These are phyloP conservation scores for Menura novaehollandiae DNA, from an alignment of 2,113 vertebrate species.

Conservation along the genomic window DNA sequence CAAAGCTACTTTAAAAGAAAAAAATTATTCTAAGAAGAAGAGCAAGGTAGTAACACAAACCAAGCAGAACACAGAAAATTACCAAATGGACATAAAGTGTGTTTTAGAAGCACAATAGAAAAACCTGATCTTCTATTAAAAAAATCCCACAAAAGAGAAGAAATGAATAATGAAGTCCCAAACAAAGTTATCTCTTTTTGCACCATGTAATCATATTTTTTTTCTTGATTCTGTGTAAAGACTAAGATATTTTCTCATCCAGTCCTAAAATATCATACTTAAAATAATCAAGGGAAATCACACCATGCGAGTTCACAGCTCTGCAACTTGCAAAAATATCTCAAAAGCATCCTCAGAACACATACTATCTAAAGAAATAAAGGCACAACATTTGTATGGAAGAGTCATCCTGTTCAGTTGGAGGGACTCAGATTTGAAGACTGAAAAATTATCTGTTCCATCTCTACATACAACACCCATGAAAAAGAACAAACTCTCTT, in stretches of 20 bases:
- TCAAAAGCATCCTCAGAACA: not conserved
- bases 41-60: not conserved
- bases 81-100: not conserved
- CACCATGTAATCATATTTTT: not conserved
- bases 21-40: not conserved
- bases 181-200: not conserved
- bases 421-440: not conserved
- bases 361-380: not conserved
- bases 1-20: not conserved
- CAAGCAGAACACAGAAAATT: not conserved
- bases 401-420: not conserved
- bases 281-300: constrained; percentile 6
- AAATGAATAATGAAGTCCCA: not conserved
- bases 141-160: not conserved
- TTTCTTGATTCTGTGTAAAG: not conserved
- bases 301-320: not conserved
- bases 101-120: not conserved
- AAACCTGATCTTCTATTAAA: not conserved
- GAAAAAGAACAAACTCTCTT: not conserved
- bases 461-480: not conserved
- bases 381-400: not conserved
- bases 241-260: not conserved
- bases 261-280: not conserved
- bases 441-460: not conserved
- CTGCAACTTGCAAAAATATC: not conserved